Evolutionary conservation across 2,797 vertebrate genomes (phyloP), one percentile per base, ranked within the genome.

Genomic region (Epinephelus coioides): DNA sequence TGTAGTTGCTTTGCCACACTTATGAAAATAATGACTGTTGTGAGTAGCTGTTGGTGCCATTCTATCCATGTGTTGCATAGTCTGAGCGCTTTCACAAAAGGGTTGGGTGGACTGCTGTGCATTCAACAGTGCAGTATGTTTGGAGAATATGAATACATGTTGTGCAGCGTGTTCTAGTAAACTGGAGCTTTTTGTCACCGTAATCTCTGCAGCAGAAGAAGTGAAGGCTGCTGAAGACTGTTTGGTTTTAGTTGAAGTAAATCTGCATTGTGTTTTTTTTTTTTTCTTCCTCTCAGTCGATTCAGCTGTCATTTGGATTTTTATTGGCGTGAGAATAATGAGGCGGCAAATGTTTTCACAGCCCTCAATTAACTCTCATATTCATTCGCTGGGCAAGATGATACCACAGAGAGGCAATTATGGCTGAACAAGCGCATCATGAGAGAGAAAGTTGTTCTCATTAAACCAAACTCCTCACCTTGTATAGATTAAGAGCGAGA

Each of bases 11-110:
- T 80, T 87, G 73, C 44, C 62, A 80, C 84, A 88, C 86, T 89
- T 86, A 7, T 66, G 75, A 55, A 77, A 73, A 84, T 81, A 40
- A 81, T 64, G 65, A 82, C 15, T 89, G 88, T 85, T 86, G 57
- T 73, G 61, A 88, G 77, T 74, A 61, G 83, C 78, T 80, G 81
- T 63, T 79, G 40, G 71, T 88, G 77, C 50, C 56, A 43, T 71
- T 83, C 71, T 69, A 69, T 85, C 86, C 90, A 92, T 91, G 85
- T 92, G 89, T 91, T 92, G 91, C 88, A 82, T 81, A 76, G 82
- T 60, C 65, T 60, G 76, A 69, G 79, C 51, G 78, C 49, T 76
- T 73, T 65, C 46, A 81, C 38, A 56, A 46, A 74, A 78, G 69
- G 46, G 59, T 8, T 69, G 65, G 63, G 72, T 63, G n/a, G 72